A percentile compares a stretch with the other conserved stretches of the same genome.
Evolutionary conservation across 2,888 invertebrate species (phyloP).

Genomic region (Drosophila mercatorum): DNA sequence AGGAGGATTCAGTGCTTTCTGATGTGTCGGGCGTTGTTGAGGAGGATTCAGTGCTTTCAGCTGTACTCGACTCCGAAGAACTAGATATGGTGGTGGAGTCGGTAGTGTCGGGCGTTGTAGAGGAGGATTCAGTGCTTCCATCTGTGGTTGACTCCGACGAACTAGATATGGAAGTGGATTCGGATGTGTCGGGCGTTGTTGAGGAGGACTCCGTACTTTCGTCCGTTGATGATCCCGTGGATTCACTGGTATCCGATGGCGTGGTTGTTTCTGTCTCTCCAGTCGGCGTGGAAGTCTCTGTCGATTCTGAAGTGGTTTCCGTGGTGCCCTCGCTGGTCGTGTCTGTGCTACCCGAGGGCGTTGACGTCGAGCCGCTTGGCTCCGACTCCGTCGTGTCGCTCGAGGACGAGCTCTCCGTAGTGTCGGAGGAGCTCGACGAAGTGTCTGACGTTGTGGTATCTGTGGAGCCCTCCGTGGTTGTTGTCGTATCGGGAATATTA

Average conservation of each 20-base stretch:
- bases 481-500: constrained; percentile 16
- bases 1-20: not conserved
- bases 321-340: constrained; percentile 7
- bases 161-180: not conserved
- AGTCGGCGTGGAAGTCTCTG: not conserved
- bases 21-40: constrained; percentile 6
- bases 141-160: constrained; percentile 4
- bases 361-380: not conserved
- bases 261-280: too few relatives aligned
- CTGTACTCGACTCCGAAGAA: not conserved
- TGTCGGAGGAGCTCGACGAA: not conserved
- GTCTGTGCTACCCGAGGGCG: constrained; percentile 11
- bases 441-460: not conserved
- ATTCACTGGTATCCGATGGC: not conserved
- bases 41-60: not conserved
- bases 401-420: not conserved
- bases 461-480: constrained; percentile 2
- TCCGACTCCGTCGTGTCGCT: not conserved
- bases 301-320: not conserved
- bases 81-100: not conserved
- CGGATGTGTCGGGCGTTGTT: constrained; percentile 8
- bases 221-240: not conserved
- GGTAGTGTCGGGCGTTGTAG: constrained; percentile 3
- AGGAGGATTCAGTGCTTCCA: not conserved
- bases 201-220: not conserved